Conservation (phyloP, 1,140 invertebrate species). For the Conopomorpha cramerella region DNA sequence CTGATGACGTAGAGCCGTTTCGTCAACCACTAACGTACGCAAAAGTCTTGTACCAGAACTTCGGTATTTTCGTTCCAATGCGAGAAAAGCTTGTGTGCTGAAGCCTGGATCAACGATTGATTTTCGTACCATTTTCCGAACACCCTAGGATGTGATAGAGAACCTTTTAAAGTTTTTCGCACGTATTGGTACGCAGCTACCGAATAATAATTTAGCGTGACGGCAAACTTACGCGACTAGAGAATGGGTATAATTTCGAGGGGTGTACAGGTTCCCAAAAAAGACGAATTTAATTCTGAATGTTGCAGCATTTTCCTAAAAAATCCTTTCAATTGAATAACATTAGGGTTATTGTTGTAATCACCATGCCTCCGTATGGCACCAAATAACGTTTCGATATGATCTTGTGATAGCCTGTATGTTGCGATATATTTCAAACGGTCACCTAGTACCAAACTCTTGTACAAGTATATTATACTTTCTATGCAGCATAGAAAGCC, state of each 20-base stretch:
- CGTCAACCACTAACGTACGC: constrained; percentile 5
- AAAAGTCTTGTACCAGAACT: no score
- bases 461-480: constrained; percentile 17
- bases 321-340: constrained; percentile 17
- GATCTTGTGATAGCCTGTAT: constrained; percentile 38
- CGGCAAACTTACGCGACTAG: no score
- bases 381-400: constrained; percentile 42
- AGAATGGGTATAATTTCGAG: neutral
- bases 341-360: constrained; percentile 38
- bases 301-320: constrained; percentile 18
- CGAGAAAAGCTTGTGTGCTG: no score
- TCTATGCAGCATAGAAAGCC: constrained; percentile 12
- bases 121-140: no score
- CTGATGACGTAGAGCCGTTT: constrained; percentile 6
- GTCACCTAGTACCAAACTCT: constrained; percentile 11
- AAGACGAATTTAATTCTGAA: constrained; percentile 6
- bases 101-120: no score
- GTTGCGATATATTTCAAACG: constrained; percentile 15
- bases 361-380: constrained; percentile 22
- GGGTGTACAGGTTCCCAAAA: neutral
- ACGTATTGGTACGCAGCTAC: no score
- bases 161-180: no score
- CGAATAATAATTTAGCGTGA: no score
- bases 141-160: no score
- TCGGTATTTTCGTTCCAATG: no score